Evolutionary conservation across 2,113 vertebrate species (phyloP), one percentile per base, ranked within the genome.

Genomic region (Macaca mulatta): DNA sequence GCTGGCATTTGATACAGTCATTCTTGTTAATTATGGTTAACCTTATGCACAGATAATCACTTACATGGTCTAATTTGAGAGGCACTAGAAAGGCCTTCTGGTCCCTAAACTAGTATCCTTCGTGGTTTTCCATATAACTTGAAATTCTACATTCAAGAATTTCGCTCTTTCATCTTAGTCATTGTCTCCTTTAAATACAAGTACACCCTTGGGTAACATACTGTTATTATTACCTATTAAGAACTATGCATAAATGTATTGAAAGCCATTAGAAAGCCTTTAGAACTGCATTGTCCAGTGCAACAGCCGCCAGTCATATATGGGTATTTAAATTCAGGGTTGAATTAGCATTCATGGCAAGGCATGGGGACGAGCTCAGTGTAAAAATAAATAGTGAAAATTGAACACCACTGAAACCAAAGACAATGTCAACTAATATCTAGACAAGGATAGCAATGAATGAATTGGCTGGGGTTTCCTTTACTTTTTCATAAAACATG

Each of bases 161-260:
- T 75, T 83, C 10, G 45, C 78, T 59, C 30, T 89, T 90, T 81
- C 86, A 70, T 79, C 40, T 89, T 50, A 82, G 11, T 77, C 18
- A 38, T 57, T 74, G 40, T 70, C 48, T 93, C 17, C 43, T 96
- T 96, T 95, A 89, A 59, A 48, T 79, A 80, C 52, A 93, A 83
- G 94, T 61, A 84, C 23, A 32, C 43, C 52, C 43, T 64, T 70
- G n/a, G 16, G 8, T 72, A 93, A 55, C 17, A 35, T 72, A 50
- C 57, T 92, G 4, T 81, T 83, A 75, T 70, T 23, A 45, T 79
- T 92, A 35, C 23, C 7, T 84, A 48, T 72, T 72, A 97, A 93
- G 48, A 90, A 75, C 13, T 45, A 67, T 69, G 11, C 6, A 32
- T 84, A 87, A 50, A 61, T 91, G 23, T 43, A 83, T 74, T 55